phyloP scores from a whole-genome alignment of 1,140 invertebrate genomes.

The Planococcus citri region DNA sequence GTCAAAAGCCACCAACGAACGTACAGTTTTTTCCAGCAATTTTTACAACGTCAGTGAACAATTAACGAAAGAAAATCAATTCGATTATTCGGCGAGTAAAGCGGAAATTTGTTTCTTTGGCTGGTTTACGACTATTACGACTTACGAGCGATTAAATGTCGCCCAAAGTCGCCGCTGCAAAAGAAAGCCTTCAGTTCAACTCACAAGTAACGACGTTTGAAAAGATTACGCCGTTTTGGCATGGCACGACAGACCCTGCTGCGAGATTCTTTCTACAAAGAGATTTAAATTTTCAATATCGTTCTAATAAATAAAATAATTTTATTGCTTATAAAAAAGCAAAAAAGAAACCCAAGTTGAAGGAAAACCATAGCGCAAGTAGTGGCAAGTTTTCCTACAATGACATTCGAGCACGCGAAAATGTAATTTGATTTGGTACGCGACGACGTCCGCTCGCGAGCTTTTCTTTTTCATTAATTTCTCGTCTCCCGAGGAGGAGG shows the following conservation, averaged over 20 bases:
- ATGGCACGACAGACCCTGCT: too few species aligned
- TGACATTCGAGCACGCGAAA: constrained; percentile 1
- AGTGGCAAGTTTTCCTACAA: neutral
- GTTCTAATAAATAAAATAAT: constrained; percentile 8
- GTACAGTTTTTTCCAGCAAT: too few species aligned
- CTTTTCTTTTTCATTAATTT: neutral
- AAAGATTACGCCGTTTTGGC: neutral
- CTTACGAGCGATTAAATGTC: neutral
- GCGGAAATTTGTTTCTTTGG: neutral
- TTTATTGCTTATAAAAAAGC: neutral
- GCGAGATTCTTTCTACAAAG: neutral
- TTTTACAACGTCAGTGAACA: neutral
- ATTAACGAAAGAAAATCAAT: neutral
- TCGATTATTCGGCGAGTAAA: neutral
- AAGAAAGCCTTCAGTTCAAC: neutral
- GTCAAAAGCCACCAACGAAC: too few species aligned
- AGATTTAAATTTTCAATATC: neutral
- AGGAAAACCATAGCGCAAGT: too few species aligned
- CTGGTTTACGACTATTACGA: too few species aligned
- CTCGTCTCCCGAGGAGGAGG: neutral
- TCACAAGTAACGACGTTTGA: neutral
- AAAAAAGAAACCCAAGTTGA: neutral
- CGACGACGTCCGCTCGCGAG: neutral
- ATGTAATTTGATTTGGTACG: neutral
- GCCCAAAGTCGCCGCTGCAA: too few species aligned